Conservation (phyloP, 2,888 invertebrate genomes). For the Siphlonurus alternatus region DNA sequence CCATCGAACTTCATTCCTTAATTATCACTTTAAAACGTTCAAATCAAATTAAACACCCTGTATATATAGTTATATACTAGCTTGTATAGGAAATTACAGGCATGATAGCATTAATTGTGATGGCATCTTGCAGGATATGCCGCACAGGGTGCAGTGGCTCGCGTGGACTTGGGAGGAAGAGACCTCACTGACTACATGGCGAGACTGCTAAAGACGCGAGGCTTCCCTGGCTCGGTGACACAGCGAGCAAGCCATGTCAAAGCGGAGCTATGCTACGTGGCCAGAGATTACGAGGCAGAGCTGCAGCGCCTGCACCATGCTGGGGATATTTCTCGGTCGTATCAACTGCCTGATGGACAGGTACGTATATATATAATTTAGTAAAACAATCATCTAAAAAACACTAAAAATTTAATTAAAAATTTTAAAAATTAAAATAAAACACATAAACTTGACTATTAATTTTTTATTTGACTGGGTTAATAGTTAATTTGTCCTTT, state of each 20-base stretch:
- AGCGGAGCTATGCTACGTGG: slow-evolving; percentile 6
- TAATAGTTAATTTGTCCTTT: no score
- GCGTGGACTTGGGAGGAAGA: slow-evolving; percentile 26
- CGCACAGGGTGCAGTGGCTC: slow-evolving; percentile 25
- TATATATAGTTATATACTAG: no score
- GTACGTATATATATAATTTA: background rate
- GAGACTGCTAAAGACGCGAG: slow-evolving; percentile 4
- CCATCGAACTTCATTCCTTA: no score
- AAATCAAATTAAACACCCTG: no score
- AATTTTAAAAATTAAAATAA: no score
- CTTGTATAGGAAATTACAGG: no score
- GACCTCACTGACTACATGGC: slow-evolving; percentile 21
- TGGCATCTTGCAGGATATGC: slow-evolving; percentile 25
- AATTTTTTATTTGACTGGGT: no score
- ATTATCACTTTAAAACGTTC: no score
- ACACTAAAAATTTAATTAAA: no score
- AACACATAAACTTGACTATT: no score
- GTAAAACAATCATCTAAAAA: no score
- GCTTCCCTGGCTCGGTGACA: background rate
- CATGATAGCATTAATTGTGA: no score
- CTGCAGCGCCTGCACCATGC: background rate
- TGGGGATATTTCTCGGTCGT: slow-evolving; percentile 1
- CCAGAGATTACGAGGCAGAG: slow-evolving; percentile 3
- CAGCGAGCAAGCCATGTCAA: slow-evolving; percentile 1
- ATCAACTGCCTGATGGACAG: slow-evolving; percentile 9